Conservation (phyloP, 1,140 invertebrate genomes). For the Steinernema feltiae region DNA sequence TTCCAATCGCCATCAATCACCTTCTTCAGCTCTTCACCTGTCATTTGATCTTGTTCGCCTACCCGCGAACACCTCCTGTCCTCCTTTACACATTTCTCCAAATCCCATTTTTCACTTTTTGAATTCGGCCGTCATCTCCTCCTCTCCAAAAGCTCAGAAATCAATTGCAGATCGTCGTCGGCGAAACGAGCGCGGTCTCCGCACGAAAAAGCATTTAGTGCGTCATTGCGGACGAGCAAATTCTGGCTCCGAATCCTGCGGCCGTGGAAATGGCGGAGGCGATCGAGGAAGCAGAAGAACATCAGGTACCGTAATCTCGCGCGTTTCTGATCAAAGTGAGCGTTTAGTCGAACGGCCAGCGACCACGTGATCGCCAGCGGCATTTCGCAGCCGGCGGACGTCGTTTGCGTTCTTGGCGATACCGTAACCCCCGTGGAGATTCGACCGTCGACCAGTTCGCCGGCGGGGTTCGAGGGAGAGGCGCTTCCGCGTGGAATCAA, state of each 20-base stretch:
- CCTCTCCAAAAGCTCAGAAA: not conserved
- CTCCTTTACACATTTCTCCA: not conserved
- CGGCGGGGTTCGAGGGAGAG: not conserved
- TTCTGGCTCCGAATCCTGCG: not conserved
- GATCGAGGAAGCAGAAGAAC: not conserved
- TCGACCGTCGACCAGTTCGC: not conserved
- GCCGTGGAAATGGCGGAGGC: not conserved
- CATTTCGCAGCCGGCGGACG: not conserved
- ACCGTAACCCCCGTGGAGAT: constrained; percentile 8
- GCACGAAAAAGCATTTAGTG: not conserved
- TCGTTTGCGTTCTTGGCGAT: not conserved
- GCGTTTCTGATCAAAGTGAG: no score
- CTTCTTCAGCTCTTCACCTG: no score
- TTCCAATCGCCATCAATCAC: no score
- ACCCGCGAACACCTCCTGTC: no score
- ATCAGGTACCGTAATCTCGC: not conserved
- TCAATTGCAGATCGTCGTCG: not conserved
- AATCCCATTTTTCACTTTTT: not conserved
- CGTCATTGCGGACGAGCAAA: not conserved
- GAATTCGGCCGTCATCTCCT: not conserved
- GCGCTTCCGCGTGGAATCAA: not conserved
- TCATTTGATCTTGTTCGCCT: no score
- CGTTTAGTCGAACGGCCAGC: not conserved
- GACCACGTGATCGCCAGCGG: constrained; percentile 2
- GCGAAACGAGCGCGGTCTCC: not conserved